Evolutionary conservation across 2,888 invertebrate genomes (phyloP).

Genomic region (Cheilosia urbana): DNA sequence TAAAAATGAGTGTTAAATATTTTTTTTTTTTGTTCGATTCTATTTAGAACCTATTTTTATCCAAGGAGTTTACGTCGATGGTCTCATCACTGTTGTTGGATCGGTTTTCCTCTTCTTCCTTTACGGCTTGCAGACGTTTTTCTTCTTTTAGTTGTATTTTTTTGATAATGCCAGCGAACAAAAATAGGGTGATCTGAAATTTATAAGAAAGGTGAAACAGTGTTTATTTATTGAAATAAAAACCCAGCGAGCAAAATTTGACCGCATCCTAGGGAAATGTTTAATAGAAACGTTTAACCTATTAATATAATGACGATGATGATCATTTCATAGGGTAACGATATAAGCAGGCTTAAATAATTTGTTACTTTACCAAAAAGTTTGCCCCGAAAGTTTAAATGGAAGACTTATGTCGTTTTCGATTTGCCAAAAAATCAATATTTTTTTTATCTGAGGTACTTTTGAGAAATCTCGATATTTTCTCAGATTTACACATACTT

Average conservation of each 20-base stretch:
- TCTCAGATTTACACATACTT: no score
- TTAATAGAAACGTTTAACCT: not conserved
- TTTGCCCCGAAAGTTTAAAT: no score
- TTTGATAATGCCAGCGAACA: constrained; percentile 79
- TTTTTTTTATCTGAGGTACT: no score
- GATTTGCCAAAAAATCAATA: no score
- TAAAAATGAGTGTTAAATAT: constrained; percentile 8
- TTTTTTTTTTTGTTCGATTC: not conserved
- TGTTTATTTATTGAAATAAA: not conserved
- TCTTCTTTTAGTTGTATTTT: constrained; percentile 80
- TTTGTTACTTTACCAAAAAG: no score
- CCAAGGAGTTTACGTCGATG: constrained; percentile 79
- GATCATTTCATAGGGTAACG: no score
- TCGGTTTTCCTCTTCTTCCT: constrained; percentile 75
- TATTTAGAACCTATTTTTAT: constrained; percentile 72
- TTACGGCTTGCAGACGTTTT: constrained; percentile 69
- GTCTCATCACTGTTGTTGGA: constrained; percentile 80
- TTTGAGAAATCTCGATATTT: no score
- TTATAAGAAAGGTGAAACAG: not conserved
- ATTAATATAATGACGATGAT: no score
- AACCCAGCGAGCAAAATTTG: no score
- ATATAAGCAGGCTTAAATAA: no score
- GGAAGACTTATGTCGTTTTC: no score
- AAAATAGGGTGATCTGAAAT: constrained; percentile 42
- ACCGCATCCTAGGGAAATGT: not conserved